Percentiles rank a stretch among this genome's conserved stretches.
These are phyloP conservation scores for Rhynchotus rufescens DNA, from an alignment of 2,797 vertebrate genomes.

Conservation along the genomic window DNA sequence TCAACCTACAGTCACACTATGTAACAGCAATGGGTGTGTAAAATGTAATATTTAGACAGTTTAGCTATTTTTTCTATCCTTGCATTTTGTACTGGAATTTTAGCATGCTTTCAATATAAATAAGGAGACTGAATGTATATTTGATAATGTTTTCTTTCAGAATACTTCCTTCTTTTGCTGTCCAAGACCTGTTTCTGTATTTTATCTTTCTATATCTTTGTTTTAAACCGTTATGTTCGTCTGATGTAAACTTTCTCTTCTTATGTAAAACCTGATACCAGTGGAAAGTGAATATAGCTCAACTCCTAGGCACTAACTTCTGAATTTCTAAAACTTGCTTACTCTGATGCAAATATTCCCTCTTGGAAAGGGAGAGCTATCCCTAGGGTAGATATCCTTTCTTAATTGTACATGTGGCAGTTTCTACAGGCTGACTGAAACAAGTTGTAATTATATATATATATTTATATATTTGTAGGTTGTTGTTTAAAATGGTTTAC, in stretches of 20 bases:
- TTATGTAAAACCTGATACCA: not conserved
- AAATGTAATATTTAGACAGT: not conserved
- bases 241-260: not conserved
- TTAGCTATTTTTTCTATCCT: not conserved
- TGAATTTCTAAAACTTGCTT: not conserved
- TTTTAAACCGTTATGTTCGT: not conserved
- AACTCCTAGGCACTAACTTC: not conserved
- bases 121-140: not conserved
- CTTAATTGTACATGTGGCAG: slow-evolving; percentile 42
- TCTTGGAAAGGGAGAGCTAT: slow-evolving; percentile 24
- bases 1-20: not conserved
- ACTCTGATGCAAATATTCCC: slow-evolving; percentile 21
- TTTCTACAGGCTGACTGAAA: slow-evolving; percentile 13
- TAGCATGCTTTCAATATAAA: not conserved
- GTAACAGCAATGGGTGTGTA: not conserved
- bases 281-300: not conserved
- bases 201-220: not conserved
- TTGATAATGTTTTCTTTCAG: not conserved
- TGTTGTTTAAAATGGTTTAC: slow-evolving; percentile 22
- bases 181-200: not conserved
- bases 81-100: not conserved
- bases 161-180: not conserved
- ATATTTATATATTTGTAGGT: not conserved
- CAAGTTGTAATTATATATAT: not conserved
- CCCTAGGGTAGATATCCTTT: not conserved